phyloP scores from a whole-genome alignment of 2,113 vertebrate genomes.

The Rhadina sibilatrix region DNA sequence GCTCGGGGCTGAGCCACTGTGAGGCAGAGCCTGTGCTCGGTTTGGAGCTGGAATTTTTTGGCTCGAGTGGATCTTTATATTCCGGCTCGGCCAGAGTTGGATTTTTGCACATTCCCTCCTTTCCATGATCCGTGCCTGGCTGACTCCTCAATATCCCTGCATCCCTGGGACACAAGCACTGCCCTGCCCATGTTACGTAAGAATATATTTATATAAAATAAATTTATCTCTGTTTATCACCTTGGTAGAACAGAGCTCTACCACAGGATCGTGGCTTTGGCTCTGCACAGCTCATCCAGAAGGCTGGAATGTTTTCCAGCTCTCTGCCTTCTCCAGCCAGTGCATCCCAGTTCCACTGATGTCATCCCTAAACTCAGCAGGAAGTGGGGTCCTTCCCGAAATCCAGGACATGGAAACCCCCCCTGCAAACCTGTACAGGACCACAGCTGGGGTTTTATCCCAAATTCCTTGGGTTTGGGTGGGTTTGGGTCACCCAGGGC shows the following conservation, averaged over 20 bases:
- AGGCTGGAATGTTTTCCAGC: neutral
- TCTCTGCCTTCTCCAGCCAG: neutral
- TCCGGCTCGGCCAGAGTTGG: neutral
- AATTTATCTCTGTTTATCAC: neutral
- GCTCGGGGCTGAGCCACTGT: rapidly evolving
- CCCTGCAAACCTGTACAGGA: rapidly evolving
- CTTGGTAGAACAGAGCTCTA: neutral
- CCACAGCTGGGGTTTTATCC: neutral
- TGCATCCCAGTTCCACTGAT: rapidly evolving
- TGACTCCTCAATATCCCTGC: rapidly evolving
- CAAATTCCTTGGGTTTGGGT: neutral
- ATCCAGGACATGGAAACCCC: rapidly evolving
- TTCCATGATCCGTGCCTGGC: rapidly evolving
- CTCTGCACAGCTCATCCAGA: rapidly evolving
- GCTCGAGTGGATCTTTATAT: rapidly evolving
- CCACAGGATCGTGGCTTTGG: rapidly evolving
- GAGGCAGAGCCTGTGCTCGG: rapidly evolving
- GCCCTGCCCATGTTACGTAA: neutral
- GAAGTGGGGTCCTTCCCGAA: neutral
- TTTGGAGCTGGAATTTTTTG: neutral
- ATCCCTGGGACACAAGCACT: neutral
- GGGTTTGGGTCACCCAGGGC: rapidly evolving
- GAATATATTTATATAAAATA: neutral
- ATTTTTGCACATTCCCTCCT: neutral
- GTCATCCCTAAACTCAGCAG: rapidly evolving